Evolutionary conservation across 2,113 vertebrate genomes (phyloP).

Genomic region (Oreochromis tanganicae): DNA sequence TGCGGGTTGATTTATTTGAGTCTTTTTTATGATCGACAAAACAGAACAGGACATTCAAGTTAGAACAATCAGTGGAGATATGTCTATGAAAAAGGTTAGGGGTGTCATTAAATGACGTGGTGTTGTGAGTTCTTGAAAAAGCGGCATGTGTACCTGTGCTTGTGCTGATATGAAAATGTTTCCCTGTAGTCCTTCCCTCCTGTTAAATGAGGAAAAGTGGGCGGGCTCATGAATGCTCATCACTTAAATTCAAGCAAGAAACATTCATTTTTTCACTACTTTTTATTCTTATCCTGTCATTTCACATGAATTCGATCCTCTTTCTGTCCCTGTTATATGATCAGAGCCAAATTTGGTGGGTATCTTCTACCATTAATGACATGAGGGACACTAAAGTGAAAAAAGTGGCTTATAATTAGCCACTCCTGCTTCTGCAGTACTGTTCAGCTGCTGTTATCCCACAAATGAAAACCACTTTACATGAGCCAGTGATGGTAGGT

Average conservation of each 20-base stretch:
- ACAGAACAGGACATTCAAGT: not conserved
- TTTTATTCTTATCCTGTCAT: not conserved
- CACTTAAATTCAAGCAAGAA: not conserved
- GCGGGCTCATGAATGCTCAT: not conserved
- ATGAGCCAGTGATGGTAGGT: not conserved
- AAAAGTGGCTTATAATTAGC: not conserved
- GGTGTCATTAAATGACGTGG: not conserved
- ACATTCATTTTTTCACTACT: not conserved
- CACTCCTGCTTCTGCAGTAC: not conserved
- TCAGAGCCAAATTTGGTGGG: not conserved
- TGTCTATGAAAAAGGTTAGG: not conserved
- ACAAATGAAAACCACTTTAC: not conserved
- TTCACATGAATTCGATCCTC: not conserved
- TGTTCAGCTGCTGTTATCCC: not conserved
- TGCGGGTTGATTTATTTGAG: not conserved
- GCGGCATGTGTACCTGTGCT: not conserved
- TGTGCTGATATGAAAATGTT: not conserved
- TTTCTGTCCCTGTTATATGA: not conserved
- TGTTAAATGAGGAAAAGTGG: not conserved
- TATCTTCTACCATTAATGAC: not conserved
- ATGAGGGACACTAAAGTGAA: not conserved
- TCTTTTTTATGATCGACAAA: not conserved
- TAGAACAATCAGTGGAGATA: not conserved
- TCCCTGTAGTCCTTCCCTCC: not conserved
- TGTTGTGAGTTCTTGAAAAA: not conserved